These are phyloP conservation scores for Saccopteryx leptura DNA, from an alignment of 2,113 vertebrate species.

Conservation along the genomic window DNA sequence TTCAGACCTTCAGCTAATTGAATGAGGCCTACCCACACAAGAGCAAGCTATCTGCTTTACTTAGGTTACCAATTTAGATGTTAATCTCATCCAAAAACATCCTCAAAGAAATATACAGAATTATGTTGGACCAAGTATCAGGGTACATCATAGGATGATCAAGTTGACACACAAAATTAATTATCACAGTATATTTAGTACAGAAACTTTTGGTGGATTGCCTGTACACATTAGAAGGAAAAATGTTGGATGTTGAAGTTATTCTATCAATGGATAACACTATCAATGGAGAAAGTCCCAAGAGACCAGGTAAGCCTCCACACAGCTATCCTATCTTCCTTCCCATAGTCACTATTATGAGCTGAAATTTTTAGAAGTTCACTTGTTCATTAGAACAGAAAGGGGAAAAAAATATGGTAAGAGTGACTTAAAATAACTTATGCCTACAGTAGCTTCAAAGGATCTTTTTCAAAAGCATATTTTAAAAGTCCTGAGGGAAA, in stretches of 20 bases:
- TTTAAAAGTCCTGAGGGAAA: constrained; percentile 67
- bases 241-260: not conserved
- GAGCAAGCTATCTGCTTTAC: not conserved
- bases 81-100: not conserved
- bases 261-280: not conserved
- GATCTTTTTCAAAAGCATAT: constrained; percentile 74
- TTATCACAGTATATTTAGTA: not conserved
- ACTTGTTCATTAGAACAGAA: constrained; percentile 68
- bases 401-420: not conserved
- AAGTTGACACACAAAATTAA: not conserved
- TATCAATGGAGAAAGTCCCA: not conserved
- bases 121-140: not conserved
- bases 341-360: not conserved
- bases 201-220: not conserved
- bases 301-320: not conserved
- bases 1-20: not conserved
- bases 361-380: constrained; percentile 56
- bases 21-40: not conserved
- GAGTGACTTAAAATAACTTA: constrained; percentile 73
- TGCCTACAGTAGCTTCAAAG: constrained; percentile 68
- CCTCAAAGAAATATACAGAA: not conserved
- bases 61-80: not conserved
- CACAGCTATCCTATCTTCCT: not conserved
- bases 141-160: accelerated
- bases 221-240: not conserved